phyloP scores from a whole-genome alignment of 2,113 vertebrate genomes.

The Pungitius pungitius region DNA sequence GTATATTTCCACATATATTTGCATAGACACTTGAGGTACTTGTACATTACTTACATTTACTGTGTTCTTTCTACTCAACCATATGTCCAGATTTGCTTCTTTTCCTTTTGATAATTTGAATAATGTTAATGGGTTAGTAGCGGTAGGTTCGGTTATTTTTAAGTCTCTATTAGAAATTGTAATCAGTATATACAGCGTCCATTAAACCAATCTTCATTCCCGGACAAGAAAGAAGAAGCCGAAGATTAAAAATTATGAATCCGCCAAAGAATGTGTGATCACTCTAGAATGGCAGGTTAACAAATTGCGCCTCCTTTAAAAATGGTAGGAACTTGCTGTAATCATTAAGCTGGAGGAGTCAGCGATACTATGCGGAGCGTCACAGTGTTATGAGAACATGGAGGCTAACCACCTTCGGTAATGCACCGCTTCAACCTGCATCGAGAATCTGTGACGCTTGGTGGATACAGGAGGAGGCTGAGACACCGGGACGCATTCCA shows the following conservation, averaged over 20 bases:
- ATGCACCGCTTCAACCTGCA: background rate
- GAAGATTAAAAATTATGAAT: conserved; percentile 12
- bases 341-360: background rate
- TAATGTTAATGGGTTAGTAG: no score
- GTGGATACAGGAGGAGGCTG: background rate
- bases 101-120: no score
- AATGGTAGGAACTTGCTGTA: background rate
- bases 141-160: background rate
- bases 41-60: no score
- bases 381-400: no score
- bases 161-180: background rate
- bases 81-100: no score
- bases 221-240: background rate
- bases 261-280: conserved; percentile 4
- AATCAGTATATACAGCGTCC: background rate
- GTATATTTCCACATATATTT: no score
- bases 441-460: background rate
- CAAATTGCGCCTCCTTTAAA: background rate
- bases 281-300: background rate
- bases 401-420: no score
- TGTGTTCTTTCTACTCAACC: no score
- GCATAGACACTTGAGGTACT: no score
- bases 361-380: no score
- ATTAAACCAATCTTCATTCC: background rate
- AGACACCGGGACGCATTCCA: conserved; percentile 19